Evolutionary conservation across 2,797 vertebrate genomes (phyloP).

Genomic region (Cetoscarus ocellatus): DNA sequence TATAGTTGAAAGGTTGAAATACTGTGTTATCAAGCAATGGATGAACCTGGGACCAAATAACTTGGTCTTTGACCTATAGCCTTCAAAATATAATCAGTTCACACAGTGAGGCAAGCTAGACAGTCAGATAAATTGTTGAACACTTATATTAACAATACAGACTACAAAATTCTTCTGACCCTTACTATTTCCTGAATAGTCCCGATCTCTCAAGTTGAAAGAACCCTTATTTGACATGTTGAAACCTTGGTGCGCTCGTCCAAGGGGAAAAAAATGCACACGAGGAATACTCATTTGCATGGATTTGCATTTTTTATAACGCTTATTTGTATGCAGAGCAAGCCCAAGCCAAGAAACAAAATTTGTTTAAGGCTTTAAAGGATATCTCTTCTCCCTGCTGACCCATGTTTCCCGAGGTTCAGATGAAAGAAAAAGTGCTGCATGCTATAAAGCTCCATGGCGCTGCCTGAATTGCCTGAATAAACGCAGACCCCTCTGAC

Average conservation of each 20-base stretch:
- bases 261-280: constrained; percentile 15
- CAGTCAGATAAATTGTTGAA: too few relatives aligned
- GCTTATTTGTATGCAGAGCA: constrained; percentile 17
- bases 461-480: constrained; percentile 46
- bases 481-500: constrained; percentile 70
- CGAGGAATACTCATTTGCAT: constrained; percentile 35
- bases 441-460: constrained; percentile 66
- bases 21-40: too few relatives aligned
- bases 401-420: constrained; percentile 53
- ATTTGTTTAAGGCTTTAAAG: constrained; percentile 44
- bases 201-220: too few relatives aligned
- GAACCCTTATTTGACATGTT: neutral
- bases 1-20: too few relatives aligned
- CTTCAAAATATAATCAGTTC: too few relatives aligned
- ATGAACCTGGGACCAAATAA: too few relatives aligned
- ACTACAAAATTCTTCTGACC: too few relatives aligned
- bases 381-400: constrained; percentile 46
- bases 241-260: constrained; percentile 3
- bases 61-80: too few relatives aligned
- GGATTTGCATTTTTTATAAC: constrained; percentile 36
- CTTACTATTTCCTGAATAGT: too few relatives aligned
- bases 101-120: too few relatives aligned
- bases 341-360: constrained; percentile 15
- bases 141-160: too few relatives aligned
- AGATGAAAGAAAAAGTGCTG: constrained; percentile 60